phyloP scores from a whole-genome alignment of 2,113 vertebrate species.

The Colaptes auratus region DNA sequence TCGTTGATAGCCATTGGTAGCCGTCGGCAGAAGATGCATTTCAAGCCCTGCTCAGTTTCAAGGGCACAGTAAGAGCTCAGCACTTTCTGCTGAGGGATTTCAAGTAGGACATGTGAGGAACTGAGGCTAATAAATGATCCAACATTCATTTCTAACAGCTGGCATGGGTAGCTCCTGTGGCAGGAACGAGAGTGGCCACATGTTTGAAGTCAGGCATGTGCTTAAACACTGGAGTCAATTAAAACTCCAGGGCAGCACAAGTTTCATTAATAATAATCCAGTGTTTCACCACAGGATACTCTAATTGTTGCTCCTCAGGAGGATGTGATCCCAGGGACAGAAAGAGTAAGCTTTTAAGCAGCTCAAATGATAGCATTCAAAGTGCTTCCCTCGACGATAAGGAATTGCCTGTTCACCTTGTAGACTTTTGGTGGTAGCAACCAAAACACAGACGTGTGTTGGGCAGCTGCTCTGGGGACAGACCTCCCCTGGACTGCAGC shows the following conservation, averaged over 20 bases:
- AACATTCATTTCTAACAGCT: neutral
- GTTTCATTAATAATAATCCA: constrained; percentile 9
- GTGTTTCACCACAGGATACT: constrained; percentile 33
- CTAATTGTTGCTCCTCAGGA: neutral
- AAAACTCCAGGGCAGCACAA: constrained; percentile 7
- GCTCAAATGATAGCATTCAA: constrained; percentile 12
- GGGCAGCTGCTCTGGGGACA: neutral
- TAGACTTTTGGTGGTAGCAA: constrained; percentile 15
- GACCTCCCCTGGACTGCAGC: neutral
- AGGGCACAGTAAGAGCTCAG: neutral
- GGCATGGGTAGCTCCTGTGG: neutral
- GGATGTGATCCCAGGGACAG: constrained; percentile 16
- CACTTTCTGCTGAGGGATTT: neutral
- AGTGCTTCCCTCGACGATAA: neutral
- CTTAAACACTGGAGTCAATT: neutral
- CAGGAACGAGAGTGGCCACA: neutral
- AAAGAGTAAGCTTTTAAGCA: constrained; percentile 26
- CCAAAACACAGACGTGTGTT: neutral
- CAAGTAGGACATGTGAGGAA: neutral
- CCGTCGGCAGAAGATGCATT: neutral
- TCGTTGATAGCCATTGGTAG: neutral
- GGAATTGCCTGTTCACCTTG: neutral
- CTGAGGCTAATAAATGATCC: neutral
- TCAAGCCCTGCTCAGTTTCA: neutral
- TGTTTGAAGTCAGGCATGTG: neutral